Percentiles rank a stretch among this genome's conserved stretches.
Conservation (phyloP, 92 coral and sea anemone species). For the Porites lobata region DNA sequence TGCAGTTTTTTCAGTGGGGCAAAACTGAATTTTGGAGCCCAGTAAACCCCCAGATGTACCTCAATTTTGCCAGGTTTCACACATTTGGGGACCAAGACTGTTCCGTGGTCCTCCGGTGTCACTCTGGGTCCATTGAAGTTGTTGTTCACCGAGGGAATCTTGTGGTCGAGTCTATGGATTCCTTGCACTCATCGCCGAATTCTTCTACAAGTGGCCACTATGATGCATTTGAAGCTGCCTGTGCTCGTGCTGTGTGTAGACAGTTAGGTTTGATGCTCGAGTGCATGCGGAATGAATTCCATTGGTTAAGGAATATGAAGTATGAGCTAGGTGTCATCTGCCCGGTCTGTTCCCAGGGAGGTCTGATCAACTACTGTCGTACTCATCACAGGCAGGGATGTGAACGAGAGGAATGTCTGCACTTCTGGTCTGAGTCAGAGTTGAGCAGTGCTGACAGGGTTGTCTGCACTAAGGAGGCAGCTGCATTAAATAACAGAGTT, state of each 20-base stretch:
- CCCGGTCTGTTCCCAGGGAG: slow-evolving; percentile 55
- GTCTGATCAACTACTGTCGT: slow-evolving; percentile 21
- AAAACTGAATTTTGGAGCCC: slow-evolving; percentile 18
- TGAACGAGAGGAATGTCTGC: slow-evolving; percentile 48
- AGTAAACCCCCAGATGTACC: slow-evolving; percentile 32
- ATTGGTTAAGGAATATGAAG: slow-evolving; percentile 49
- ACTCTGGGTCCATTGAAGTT: slow-evolving; percentile 33
- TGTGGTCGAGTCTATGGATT: neutral
- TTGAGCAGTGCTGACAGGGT: neutral
- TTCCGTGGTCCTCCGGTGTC: slow-evolving; percentile 37
- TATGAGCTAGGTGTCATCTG: slow-evolving; percentile 47
- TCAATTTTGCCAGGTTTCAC: slow-evolving; percentile 56
- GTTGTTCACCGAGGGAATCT: slow-evolving; percentile 30
- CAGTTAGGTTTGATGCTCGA: slow-evolving; percentile 45
- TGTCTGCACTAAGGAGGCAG: slow-evolving; percentile 19
- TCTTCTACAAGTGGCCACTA: neutral
- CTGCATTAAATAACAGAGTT: slow-evolving; percentile 29
- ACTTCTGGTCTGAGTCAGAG: slow-evolving; percentile 46
- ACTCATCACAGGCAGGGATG: slow-evolving; percentile 19
- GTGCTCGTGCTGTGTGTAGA: slow-evolving; percentile 32
- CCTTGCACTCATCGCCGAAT: neutral
- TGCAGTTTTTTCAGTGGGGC: slow-evolving; percentile 58
- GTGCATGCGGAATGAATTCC: slow-evolving; percentile 53
- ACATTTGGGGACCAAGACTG: slow-evolving; percentile 24
- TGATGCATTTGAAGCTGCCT: slow-evolving; percentile 2